Percentiles rank a stretch among this genome's conserved stretches.
Evolutionary conservation across 2,797 vertebrate genomes (phyloP).

Genomic region (Aldrovandia affinis): DNA sequence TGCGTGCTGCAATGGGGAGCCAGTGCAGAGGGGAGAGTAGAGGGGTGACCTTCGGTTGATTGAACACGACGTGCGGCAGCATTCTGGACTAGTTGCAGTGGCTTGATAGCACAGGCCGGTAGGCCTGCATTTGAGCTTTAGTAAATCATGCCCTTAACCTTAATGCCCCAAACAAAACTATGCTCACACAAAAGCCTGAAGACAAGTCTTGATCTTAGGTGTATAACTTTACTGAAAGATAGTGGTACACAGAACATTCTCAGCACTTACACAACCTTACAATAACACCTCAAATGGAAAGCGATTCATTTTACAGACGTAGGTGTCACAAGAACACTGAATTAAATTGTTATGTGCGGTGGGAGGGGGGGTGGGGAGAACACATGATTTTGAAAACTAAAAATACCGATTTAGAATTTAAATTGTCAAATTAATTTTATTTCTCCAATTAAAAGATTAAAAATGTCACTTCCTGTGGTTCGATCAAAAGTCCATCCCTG

Average conservation of each 20-base stretch:
- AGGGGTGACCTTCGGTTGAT: too few relatives aligned
- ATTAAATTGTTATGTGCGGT: conserved; percentile 37
- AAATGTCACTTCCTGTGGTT: conserved; percentile 40
- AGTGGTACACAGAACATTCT: conserved; percentile 69
- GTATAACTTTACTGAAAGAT: conserved; percentile 77
- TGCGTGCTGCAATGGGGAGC: too few relatives aligned
- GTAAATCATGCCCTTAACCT: too few relatives aligned
- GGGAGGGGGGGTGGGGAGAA: conserved; percentile 32
- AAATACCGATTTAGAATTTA: conserved; percentile 35
- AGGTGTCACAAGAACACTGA: conserved; percentile 59
- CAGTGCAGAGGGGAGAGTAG: too few relatives aligned
- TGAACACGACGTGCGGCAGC: too few relatives aligned
- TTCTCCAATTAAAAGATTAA: conserved; percentile 55
- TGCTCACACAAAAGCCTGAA: background rate
- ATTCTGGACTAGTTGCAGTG: too few relatives aligned
- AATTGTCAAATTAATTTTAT: conserved; percentile 46
- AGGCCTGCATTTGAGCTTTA: too few relatives aligned
- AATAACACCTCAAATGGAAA: conserved; percentile 65
- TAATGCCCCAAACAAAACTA: too few relatives aligned
- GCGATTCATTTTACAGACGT: conserved; percentile 63
- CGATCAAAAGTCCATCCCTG: conserved; percentile 60
- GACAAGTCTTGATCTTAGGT: conserved; percentile 25
- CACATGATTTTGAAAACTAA: conserved; percentile 41
- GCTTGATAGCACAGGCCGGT: too few relatives aligned
- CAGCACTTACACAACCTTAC: conserved; percentile 56